Conservation (phyloP, 2,888 invertebrate genomes). For the Alcis repandata region DNA sequence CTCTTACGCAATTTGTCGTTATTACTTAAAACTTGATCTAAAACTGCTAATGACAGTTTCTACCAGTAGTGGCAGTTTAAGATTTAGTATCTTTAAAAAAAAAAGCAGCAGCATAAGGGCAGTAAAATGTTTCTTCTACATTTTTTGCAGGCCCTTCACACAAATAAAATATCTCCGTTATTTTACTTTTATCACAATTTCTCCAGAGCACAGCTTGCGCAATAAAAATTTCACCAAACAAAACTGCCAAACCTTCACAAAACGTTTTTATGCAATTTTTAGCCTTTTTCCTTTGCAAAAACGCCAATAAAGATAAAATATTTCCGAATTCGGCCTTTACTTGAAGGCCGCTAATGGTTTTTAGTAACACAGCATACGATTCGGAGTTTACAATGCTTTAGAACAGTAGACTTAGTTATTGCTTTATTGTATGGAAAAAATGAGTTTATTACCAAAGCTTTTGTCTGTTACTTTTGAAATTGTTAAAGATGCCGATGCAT, state of each 20-base stretch:
- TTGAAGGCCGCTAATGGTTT: slow-evolving; percentile 73
- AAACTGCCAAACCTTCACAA: slow-evolving; percentile 48
- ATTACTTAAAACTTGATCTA: too few relatives aligned
- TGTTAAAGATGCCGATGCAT: slow-evolving; percentile 71
- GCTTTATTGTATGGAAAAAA: slow-evolving; percentile 79
- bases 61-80: too few relatives aligned
- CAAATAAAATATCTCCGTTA: slow-evolving; percentile 39
- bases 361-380: slow-evolving; percentile 70
- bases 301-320: slow-evolving; percentile 49
- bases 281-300: slow-evolving; percentile 63
- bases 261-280: slow-evolving; percentile 67
- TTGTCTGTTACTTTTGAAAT: slow-evolving; percentile 65
- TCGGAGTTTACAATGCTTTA: slow-evolving; percentile 78
- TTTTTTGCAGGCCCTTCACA: slow-evolving; percentile 4
- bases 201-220: slow-evolving; percentile 59
- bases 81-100: too few relatives aligned
- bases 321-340: slow-evolving; percentile 54
- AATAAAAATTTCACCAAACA: slow-evolving; percentile 69
- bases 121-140: too few relatives aligned
- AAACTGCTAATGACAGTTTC: too few relatives aligned
- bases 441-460: slow-evolving; percentile 64
- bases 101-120: too few relatives aligned
- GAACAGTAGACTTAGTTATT: slow-evolving; percentile 83
- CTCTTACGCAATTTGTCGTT: too few relatives aligned
- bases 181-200: slow-evolving; percentile 59